A percentile compares a stretch with the other conserved stretches of the same genome.
Evolutionary conservation across 2,888 invertebrate species (phyloP).

Genomic region (Eupithecia pulchellata): DNA sequence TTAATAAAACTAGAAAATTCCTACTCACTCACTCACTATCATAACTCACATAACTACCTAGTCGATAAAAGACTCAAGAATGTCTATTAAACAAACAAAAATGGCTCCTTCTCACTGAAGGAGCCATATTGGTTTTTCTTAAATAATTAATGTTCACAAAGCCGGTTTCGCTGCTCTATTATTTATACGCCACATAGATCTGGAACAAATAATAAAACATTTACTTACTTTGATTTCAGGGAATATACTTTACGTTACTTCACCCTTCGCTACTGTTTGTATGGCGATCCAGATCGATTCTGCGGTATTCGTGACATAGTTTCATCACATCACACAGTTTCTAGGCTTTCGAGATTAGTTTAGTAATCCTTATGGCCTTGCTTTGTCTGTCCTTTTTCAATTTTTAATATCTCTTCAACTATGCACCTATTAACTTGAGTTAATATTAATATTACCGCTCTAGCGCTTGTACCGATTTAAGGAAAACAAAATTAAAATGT

Average conservation of each 20-base stretch:
- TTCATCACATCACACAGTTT: neutral
- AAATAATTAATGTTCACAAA: neutral
- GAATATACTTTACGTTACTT: neutral
- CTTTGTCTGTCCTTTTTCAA: too few species aligned
- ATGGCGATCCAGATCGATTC: neutral
- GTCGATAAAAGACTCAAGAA: neutral
- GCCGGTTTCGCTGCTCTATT: conserved; percentile 18
- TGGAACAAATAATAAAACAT: conserved; percentile 45
- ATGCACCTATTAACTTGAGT: too few species aligned
- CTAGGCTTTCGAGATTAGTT: too few species aligned
- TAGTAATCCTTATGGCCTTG: too few species aligned
- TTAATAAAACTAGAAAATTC: too few species aligned
- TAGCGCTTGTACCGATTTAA: too few species aligned
- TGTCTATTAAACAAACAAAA: neutral
- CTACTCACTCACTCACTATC: too few species aligned
- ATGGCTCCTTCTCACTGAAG: too few species aligned
- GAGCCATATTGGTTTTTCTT: neutral
- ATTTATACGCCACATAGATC: conserved; percentile 60
- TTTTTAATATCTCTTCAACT: too few species aligned
- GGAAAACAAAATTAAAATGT: too few species aligned
- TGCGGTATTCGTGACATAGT: neutral
- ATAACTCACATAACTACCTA: neutral
- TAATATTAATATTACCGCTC: too few species aligned
- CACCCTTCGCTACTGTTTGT: neutral
- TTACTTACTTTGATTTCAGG: neutral